These are phyloP conservation scores for Solenopsis invicta DNA, from an alignment of 1,140 invertebrate genomes.

Conservation along the genomic window DNA sequence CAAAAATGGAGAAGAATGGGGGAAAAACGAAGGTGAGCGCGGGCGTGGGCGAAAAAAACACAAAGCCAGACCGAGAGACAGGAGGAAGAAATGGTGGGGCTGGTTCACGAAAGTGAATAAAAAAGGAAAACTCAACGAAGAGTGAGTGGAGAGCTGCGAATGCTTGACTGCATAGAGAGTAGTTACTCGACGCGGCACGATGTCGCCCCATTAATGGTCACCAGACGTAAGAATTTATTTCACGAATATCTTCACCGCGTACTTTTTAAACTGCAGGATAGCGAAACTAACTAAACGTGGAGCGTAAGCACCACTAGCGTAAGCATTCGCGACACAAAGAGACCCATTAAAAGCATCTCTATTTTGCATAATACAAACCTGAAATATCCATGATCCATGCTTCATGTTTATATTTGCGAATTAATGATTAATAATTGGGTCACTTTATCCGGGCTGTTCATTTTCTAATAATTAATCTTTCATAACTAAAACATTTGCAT, in stretches of 20 bases:
- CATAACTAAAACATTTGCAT: background rate
- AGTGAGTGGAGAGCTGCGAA: conserved; percentile 44
- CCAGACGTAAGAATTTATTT: conserved; percentile 54
- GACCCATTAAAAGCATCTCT: background rate
- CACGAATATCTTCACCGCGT: background rate
- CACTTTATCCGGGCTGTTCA: background rate
- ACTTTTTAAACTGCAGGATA: conserved; percentile 36
- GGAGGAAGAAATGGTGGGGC: conserved; percentile 38
- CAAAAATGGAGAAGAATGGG: conserved; percentile 55
- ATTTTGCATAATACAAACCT: background rate
- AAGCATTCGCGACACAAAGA: background rate
- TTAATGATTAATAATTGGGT: conserved; percentile 11
- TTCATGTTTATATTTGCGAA: background rate
- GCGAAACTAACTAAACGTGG: conserved; percentile 25
- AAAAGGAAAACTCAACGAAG: conserved; percentile 47
- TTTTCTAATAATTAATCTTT: conserved; percentile 22
- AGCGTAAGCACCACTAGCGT: background rate
- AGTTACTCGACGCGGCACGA: conserved; percentile 53
- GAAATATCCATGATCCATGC: background rate
- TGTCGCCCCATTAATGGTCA: conserved; percentile 55
- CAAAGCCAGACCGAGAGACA: conserved; percentile 33
- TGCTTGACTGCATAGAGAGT: conserved; percentile 61
- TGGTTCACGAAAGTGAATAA: conserved; percentile 42
- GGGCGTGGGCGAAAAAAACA: background rate
- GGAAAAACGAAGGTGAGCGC: conserved; percentile 18